These are phyloP conservation scores for Smithornis capensis DNA, from an alignment of 2,113 vertebrate species.

Conservation along the genomic window DNA sequence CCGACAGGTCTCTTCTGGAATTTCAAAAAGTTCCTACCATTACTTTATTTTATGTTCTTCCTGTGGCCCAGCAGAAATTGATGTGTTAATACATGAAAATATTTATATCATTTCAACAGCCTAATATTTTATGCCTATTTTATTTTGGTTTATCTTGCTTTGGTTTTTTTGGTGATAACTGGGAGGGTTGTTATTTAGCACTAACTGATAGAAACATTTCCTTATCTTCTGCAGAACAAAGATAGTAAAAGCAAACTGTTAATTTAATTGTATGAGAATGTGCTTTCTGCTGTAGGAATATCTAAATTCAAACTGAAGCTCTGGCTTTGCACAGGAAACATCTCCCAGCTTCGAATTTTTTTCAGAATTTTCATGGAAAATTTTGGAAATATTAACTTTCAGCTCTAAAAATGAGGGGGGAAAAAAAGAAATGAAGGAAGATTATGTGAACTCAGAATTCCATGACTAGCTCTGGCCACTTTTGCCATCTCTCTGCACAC, in stretches of 20 bases:
- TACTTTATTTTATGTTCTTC: background rate
- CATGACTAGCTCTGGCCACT: background rate
- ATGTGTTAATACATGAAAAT: background rate
- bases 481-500: background rate
- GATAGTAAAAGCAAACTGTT: background rate
- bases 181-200: background rate
- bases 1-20: background rate
- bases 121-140: background rate
- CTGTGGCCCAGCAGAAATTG: background rate
- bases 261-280: background rate
- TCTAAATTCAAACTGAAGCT: background rate
- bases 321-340: background rate
- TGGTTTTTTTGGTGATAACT: background rate
- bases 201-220: background rate
- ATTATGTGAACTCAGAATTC: background rate
- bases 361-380: background rate
- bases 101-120: background rate
- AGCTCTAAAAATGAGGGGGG: background rate
- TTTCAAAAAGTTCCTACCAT: background rate
- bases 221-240: background rate
- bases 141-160: background rate
- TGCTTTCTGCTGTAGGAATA: background rate
- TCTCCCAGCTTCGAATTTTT: background rate
- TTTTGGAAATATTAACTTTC: background rate
- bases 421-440: background rate